Evolutionary conservation across 1,140 invertebrate species (phyloP).

Genomic region (Caenorhabditis tropicalis): DNA sequence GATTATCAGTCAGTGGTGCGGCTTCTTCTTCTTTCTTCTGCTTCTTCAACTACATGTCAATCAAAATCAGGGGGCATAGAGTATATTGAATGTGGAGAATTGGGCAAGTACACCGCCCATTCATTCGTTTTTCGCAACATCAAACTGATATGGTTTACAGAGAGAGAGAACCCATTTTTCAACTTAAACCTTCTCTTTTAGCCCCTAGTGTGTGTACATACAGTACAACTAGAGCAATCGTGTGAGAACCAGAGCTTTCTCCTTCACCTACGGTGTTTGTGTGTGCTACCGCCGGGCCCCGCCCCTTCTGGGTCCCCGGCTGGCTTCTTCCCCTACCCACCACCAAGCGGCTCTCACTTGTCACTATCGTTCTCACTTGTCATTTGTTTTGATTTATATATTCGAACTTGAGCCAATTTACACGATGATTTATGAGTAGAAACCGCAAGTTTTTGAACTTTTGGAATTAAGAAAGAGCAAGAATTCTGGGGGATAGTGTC

Average conservation of each 20-base stretch:
- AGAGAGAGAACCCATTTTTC: background rate
- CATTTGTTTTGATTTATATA: slow-evolving; percentile 24
- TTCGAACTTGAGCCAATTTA: background rate
- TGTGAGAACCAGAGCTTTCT: background rate
- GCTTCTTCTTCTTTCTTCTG: background rate
- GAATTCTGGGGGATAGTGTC: no score
- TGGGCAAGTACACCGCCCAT: background rate
- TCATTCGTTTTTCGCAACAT: background rate
- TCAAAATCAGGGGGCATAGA: slow-evolving; percentile 40
- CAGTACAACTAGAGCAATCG: background rate
- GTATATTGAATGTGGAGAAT: background rate
- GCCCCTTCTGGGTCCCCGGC: background rate
- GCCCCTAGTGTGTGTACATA: background rate
- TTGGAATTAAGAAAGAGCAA: background rate
- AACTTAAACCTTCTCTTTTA: no score
- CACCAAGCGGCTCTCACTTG: slow-evolving; percentile 24
- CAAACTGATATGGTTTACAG: background rate
- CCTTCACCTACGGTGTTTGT: background rate
- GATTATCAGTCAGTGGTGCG: slow-evolving; percentile 40
- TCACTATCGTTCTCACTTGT: slow-evolving; percentile 14
- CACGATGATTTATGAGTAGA: no score
- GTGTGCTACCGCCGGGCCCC: background rate
- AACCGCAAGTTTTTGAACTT: slow-evolving; percentile 26
- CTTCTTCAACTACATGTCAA: slow-evolving; percentile 22
- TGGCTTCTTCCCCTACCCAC: no score